A percentile compares a stretch with the other conserved stretches of the same genome.
Evolutionary conservation across 2,888 invertebrate genomes (phyloP).

Genomic region (Tipula unca): DNA sequence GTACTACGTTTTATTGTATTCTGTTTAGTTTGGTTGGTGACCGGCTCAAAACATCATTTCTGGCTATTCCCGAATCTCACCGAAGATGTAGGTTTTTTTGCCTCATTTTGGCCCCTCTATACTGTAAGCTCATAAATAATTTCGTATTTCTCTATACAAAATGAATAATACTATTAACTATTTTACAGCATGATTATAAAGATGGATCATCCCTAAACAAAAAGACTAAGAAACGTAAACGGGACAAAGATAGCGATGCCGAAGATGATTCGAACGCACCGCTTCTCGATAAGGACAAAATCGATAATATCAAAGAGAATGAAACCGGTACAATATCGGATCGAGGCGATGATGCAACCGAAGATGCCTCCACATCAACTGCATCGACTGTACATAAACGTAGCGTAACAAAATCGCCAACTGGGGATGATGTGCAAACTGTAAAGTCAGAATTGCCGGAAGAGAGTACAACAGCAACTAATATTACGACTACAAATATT

Average conservation of each 20-base stretch:
- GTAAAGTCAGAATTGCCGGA: not conserved
- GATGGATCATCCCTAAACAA: slow-evolving; percentile 50
- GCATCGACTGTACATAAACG: slow-evolving; percentile 26
- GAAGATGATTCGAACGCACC: slow-evolving; percentile 51
- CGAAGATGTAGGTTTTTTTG: slow-evolving; percentile 97
- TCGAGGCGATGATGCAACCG: slow-evolving; percentile 24
- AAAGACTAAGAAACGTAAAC: slow-evolving; percentile 56
- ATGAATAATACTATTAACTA: not conserved
- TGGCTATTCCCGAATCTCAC: slow-evolving; percentile 99
- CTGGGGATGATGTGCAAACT: not conserved
- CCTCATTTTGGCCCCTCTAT: slow-evolving; percentile 96
- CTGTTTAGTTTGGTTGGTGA: slow-evolving; percentile 79
- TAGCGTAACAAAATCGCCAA: slow-evolving; percentile 26
- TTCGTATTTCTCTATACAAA: not conserved
- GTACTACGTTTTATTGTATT: slow-evolving; percentile 86
- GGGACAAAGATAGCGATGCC: slow-evolving; percentile 73
- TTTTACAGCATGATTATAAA: slow-evolving; percentile 66
- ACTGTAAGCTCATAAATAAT: slow-evolving; percentile 49
- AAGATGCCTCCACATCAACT: slow-evolving; percentile 21
- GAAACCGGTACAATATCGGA: slow-evolving; percentile 30
- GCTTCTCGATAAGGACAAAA: slow-evolving; percentile 37
- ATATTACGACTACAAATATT: not conserved
- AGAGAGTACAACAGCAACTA: not conserved
- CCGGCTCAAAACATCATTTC: slow-evolving; percentile 84
- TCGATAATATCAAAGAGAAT: slow-evolving; percentile 39